Evolutionary conservation across 1,140 invertebrate genomes (phyloP).

Genomic region (Bombus haemorrhoidalis): DNA sequence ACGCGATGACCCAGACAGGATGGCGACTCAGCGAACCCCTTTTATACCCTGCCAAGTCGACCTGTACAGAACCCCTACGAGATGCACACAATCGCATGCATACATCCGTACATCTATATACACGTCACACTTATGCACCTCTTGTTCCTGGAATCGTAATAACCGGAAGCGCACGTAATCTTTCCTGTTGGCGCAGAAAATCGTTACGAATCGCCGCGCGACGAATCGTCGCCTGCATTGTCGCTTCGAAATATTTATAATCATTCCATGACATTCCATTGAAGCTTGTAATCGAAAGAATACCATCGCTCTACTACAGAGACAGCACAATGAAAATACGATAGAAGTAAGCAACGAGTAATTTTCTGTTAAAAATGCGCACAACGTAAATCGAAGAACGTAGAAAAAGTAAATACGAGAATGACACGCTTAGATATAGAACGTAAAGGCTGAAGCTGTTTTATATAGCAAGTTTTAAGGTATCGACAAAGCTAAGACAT

Average conservation of each 20-base stretch:
- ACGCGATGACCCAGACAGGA: constrained; percentile 71
- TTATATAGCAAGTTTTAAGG: not conserved
- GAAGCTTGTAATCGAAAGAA: not conserved
- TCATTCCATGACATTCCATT: not conserved
- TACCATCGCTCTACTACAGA: not conserved
- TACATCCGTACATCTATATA: not conserved
- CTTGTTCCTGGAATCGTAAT: constrained; percentile 56
- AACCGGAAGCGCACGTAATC: constrained; percentile 37
- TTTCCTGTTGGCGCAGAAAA: constrained; percentile 38
- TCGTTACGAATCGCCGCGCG: constrained; percentile 25
- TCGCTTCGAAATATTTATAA: constrained; percentile 25
- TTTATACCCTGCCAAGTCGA: constrained; percentile 63
- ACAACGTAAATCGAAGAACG: not conserved
- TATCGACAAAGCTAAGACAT: not conserved
- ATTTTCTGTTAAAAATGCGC: not conserved
- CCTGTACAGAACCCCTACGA: constrained; percentile 53
- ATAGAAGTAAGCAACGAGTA: not conserved
- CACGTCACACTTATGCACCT: constrained; percentile 37
- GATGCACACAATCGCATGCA: constrained; percentile 30
- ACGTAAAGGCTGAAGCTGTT: not conserved
- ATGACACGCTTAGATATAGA: not conserved
- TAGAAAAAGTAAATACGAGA: not conserved
- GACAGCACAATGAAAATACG: not conserved
- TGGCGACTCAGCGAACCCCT: constrained; percentile 64
- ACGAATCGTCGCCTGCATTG: not conserved